A percentile compares a stretch with the other conserved stretches of the same genome.
Conservation (phyloP, 2,888 invertebrate genomes). For the Hartigia nigra region DNA sequence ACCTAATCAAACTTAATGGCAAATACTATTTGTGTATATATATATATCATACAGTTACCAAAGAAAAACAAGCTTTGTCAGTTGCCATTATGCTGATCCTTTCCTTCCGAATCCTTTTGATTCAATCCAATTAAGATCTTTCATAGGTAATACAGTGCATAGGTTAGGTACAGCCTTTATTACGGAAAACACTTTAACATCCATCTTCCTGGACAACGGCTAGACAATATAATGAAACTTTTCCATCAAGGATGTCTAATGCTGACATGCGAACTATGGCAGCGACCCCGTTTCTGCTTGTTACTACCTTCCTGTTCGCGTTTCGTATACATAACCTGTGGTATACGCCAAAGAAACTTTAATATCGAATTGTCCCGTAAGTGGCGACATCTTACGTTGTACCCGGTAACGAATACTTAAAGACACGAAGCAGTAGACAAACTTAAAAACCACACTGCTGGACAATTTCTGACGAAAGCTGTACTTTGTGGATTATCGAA, state of each 20-base stretch:
- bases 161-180: background rate
- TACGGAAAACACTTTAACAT: slow-evolving; percentile 1
- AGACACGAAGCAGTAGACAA: background rate
- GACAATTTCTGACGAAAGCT: background rate
- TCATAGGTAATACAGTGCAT: background rate
- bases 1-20: background rate
- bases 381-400: background rate
- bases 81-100: background rate
- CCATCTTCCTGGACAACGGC: slow-evolving; percentile 6
- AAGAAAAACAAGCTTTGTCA: background rate
- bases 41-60: background rate
- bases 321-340: background rate
- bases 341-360: background rate
- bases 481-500: too few relatives aligned
- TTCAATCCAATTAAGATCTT: background rate
- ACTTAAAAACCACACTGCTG: too few relatives aligned
- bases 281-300: slow-evolving; percentile 14
- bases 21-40: background rate
- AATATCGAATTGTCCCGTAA: background rate
- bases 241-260: slow-evolving; percentile 41
- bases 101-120: background rate
- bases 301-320: slow-evolving; percentile 4
- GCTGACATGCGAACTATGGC: slow-evolving; percentile 20
- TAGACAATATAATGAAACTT: slow-evolving; percentile 45
- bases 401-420: background rate